Evolutionary conservation across 2,113 vertebrate genomes (phyloP), one percentile per base, ranked within the genome.

Genomic region (Laticauda colubrina): DNA sequence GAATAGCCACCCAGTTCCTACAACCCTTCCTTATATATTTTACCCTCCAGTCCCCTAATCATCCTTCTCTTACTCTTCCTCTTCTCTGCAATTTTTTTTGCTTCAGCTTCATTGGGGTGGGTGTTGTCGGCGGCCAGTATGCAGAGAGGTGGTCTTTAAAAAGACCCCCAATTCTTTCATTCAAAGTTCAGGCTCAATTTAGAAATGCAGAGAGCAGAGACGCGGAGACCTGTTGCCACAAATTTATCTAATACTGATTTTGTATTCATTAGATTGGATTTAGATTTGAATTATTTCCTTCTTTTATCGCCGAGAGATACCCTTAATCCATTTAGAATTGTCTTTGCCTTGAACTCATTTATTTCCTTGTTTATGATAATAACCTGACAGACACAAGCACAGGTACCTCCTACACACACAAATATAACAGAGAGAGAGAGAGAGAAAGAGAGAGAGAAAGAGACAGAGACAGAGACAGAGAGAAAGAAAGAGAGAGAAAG

Each of bases 381-480:
- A 0, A 14, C 91, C 90, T 88, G 89, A 88, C 93, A 90, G 96
- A 94, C 61, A 89, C 81, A 88, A 11, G 14, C 55, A 91, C 14
- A 93, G 14, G 85, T 23, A 75, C 8, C 75, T 39, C 6, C 75
- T 39, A 9, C 75, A 7, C 34, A 43, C 15, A 10, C 34, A 20
- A 21, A 81, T 43, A 43, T 87, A 53, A 93, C 89, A 88, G 4
- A 88, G 1, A 23, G 5, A 39, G 3, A 88, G 1, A 8, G 7
- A 48, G 48, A 48, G 48, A 8, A 6, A 48, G 7, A 1, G 48
- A 48, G 1, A 8, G 7, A 48, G 7, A 48, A 6, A 8, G 7
- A 48, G 48, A n/a, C n/a, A 48, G 6, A 48, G 48, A n/a, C n/a
- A 48, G 48, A 48, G 1, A 48, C 5, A 48, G 6, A 48, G 48